Conservation (phyloP, 2,113 vertebrate genomes). For the Morone saxatilis region DNA sequence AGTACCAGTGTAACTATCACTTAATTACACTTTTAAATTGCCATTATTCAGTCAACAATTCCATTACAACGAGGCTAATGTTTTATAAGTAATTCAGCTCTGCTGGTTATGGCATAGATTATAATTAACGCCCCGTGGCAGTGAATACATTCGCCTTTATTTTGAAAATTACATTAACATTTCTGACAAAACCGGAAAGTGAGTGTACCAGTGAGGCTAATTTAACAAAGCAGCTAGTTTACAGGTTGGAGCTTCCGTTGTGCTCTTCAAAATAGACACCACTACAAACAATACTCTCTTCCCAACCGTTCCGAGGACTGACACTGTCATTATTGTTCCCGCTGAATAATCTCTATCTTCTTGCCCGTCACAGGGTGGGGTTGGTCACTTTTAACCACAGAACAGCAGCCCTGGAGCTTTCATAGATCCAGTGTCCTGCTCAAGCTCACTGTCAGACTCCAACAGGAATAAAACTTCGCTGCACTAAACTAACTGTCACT, state of each 20-base stretch:
- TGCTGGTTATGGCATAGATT: background rate
- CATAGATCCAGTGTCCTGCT: background rate
- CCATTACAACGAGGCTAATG: background rate
- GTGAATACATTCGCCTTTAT: background rate
- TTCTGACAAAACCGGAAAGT: background rate
- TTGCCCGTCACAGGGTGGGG: background rate
- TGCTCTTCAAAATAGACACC: conserved; percentile 46
- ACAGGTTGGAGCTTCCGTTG: conserved; percentile 7
- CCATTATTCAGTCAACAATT: background rate
- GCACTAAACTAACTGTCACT: background rate
- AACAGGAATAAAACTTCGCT: background rate
- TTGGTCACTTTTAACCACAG: background rate
- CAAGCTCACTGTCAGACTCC: background rate
- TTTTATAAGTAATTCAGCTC: too few relatives aligned
- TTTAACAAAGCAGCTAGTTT: background rate
- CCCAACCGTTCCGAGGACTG: conserved; percentile 6
- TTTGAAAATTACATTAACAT: background rate
- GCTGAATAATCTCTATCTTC: background rate
- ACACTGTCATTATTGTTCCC: background rate
- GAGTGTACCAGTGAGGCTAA: background rate
- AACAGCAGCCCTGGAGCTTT: background rate
- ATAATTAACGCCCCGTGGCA: too few relatives aligned
- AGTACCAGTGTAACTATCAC: background rate
- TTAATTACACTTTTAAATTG: background rate
- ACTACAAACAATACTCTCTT: conserved; percentile 27